A percentile compares a stretch with the other conserved stretches of the same genome.
Evolutionary conservation across 2,113 vertebrate species (phyloP).

Genomic region (Forbesichthys agassizii): DNA sequence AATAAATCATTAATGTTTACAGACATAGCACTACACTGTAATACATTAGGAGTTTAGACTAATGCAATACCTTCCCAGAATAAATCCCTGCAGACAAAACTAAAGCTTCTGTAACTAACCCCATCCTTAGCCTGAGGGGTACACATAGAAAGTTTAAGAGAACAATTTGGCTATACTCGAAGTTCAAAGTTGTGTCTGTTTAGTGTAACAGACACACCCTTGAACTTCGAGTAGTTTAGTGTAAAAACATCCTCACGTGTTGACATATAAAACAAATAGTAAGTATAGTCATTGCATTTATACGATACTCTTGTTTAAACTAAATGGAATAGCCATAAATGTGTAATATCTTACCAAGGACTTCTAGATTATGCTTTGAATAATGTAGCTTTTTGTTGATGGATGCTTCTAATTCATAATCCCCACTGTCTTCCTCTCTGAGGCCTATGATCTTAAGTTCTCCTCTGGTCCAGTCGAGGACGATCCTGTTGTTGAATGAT

Average conservation of each 20-base stretch:
- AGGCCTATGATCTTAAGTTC: conserved; percentile 38
- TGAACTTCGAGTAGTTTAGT: too few species aligned
- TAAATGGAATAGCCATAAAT: background rate
- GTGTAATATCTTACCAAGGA: conserved; percentile 59
- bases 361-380: conserved; percentile 12
- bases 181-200: too few species aligned
- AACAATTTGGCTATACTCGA: too few species aligned
- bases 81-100: background rate
- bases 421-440: conserved; percentile 51
- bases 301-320: background rate
- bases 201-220: too few species aligned
- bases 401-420: conserved; percentile 42
- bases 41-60: too few species aligned
- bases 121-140: too few species aligned
- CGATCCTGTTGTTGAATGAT: conserved; percentile 15
- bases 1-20: too few species aligned
- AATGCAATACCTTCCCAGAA: background rate
- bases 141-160: too few species aligned
- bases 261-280: too few species aligned
- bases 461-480: conserved; percentile 37
- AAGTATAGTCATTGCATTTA: background rate
- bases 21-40: too few species aligned
- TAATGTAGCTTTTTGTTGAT: fast-evolving
- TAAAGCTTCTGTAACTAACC: background rate
- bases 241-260: too few species aligned